A percentile compares a stretch with the other conserved stretches of the same genome.
Conservation (phyloP, 92 coral and sea anemone species). For the Epizoanthus illoricatus region DNA sequence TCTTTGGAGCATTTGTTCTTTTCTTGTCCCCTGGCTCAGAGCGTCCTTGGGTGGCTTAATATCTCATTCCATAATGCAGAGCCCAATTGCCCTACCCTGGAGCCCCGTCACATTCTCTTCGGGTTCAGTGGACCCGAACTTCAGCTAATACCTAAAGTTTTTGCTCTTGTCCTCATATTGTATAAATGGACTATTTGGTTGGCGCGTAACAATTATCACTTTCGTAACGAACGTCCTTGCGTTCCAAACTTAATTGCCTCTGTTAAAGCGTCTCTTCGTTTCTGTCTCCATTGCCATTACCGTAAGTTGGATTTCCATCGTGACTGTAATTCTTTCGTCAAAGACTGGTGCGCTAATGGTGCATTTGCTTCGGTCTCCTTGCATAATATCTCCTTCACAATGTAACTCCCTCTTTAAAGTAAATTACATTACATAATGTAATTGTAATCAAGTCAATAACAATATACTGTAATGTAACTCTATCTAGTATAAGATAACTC, state of each 20-base stretch:
- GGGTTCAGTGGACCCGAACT: not conserved
- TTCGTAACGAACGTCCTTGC: not conserved
- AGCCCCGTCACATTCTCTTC: constrained; percentile 24
- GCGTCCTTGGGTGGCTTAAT: not conserved
- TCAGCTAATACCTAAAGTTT: not conserved
- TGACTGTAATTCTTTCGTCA: not conserved
- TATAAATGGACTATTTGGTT: constrained; percentile 2
- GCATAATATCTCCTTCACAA: no score
- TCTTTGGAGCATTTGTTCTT: constrained; percentile 14
- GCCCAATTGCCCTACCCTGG: not conserved
- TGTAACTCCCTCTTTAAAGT: no score
- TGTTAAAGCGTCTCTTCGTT: not conserved
- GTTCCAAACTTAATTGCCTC: not conserved
- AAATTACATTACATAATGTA: no score
- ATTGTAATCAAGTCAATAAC: no score
- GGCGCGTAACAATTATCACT: not conserved
- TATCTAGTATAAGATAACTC: no score
- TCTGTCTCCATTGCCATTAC: not conserved
- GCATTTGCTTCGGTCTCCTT: no score
- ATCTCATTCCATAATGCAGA: not conserved
- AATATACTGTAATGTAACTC: no score
- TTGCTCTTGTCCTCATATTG: not conserved
- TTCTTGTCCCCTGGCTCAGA: constrained; percentile 12
- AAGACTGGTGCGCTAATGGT: not conserved
- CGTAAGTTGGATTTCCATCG: not conserved